Base-by-base conservation (phyloP, 35 echinoderm and acorn worm species). In the Eucidaris tribuloides region DNA sequence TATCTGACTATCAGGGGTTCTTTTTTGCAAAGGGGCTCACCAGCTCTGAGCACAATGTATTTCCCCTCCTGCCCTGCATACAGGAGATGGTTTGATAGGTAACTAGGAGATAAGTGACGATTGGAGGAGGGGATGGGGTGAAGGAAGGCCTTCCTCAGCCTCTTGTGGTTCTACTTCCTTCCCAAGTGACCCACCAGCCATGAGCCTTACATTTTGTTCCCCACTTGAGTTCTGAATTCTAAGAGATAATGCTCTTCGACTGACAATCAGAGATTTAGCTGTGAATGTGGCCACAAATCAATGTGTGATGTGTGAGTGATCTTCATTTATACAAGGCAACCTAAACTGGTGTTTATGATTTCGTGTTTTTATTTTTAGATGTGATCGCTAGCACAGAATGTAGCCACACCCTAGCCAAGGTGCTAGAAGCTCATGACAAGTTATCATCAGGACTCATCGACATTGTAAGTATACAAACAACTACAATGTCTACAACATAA, bases 111-210 rank as follows among this genome's bases (percentile, higher is more conserved):
- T n/a, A n/a, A n/a, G n/a, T n/a, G n/a, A n/a, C n/a, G n/a, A n/a
- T n/a, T n/a, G n/a, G n/a, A n/a, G n/a, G n/a, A n/a, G n/a, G n/a
- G n/a, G n/a, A n/a, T n/a, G n/a, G n/a, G n/a, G n/a, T n/a, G n/a
- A n/a, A n/a, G n/a, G n/a, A n/a, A n/a, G n/a, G n/a, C 86, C 14
- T 50, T 89, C 18, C 76, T 89, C 34, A 88, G 79, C 42, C 71
- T 76, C 33, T 6, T 89, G 15, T 79, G 86, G 22, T 93, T 93
- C 48, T 89, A 97, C 63, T 97, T 97, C 66, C 94, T 92, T 65
- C 80, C 94, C 3, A 76, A 44, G 20, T 77, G 89, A 6, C 39
- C 63, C 6, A 49, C 36, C 42, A 88, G 55, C 45, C 43, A 39
- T 29, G 78, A 85, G 17, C 94, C 94, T 13, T 87, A 81, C 29